Conservation (phyloP, 2,797 vertebrate species). For the Holocentrus rufus region DNA sequence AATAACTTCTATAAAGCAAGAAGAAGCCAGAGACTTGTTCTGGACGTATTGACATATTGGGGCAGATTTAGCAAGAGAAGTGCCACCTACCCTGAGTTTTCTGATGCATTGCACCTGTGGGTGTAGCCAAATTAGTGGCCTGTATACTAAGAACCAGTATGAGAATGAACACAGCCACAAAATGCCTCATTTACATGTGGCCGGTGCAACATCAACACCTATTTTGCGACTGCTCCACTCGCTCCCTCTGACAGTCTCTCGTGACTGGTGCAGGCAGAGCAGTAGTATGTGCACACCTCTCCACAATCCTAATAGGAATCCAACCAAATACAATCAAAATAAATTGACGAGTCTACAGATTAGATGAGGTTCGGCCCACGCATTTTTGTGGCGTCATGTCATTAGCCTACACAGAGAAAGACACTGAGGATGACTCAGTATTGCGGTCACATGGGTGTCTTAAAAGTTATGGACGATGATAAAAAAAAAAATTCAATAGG, state of each 20-base stretch:
- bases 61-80: too few species aligned
- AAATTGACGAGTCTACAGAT: constrained; percentile 4
- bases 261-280: neutral
- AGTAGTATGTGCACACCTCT: neutral
- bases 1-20: too few species aligned
- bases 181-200: too few species aligned
- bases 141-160: too few species aligned
- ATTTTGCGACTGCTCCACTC: too few species aligned
- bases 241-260: neutral
- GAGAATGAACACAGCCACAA: too few species aligned
- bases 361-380: neutral
- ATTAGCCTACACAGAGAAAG: neutral
- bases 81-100: too few species aligned
- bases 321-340: neutral
- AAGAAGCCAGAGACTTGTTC: too few species aligned
- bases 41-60: too few species aligned
- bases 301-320: neutral
- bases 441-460: constrained; percentile 7
- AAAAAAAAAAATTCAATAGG: constrained; percentile 1
- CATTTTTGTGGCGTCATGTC: neutral
- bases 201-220: too few species aligned
- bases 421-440: neutral
- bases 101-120: too few species aligned
- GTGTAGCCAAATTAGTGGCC: too few species aligned
- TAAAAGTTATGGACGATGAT: constrained; percentile 8